Conservation (phyloP, 2,113 vertebrate species). For the Leiothrix lutea region DNA sequence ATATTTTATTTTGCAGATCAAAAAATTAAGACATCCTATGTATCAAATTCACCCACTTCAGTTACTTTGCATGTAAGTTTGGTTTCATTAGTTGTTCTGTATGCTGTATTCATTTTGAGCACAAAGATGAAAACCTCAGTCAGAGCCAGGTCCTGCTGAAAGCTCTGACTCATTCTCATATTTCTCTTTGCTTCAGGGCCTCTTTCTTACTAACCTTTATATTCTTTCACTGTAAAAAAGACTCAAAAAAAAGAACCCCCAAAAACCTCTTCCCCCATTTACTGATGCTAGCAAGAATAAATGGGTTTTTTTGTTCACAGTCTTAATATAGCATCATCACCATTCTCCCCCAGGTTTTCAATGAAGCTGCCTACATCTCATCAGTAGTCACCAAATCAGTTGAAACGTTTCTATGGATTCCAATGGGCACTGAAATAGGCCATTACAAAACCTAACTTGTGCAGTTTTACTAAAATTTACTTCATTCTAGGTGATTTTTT, state of each 20-base stretch:
- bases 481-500: background rate
- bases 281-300: constrained; percentile 23
- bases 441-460: background rate
- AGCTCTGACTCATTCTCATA: constrained; percentile 51
- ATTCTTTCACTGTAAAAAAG: background rate
- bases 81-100: constrained; percentile 19
- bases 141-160: constrained; percentile 32
- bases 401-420: background rate
- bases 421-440: background rate
- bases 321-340: background rate
- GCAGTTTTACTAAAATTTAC: background rate
- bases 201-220: constrained; percentile 25
- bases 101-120: background rate
- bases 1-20: constrained; percentile 7
- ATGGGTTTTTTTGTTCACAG: constrained; percentile 41
- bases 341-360: background rate
- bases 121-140: constrained; percentile 30
- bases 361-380: constrained; percentile 8
- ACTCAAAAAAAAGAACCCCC: background rate
- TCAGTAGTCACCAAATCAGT: background rate
- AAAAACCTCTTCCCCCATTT: background rate
- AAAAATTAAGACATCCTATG: constrained; percentile 25
- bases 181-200: constrained; percentile 5
- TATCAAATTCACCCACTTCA: constrained; percentile 31
- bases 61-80: background rate